Base-by-base conservation (phyloP, 2,888 invertebrate species). In the Athrips mouffetella region DNA sequence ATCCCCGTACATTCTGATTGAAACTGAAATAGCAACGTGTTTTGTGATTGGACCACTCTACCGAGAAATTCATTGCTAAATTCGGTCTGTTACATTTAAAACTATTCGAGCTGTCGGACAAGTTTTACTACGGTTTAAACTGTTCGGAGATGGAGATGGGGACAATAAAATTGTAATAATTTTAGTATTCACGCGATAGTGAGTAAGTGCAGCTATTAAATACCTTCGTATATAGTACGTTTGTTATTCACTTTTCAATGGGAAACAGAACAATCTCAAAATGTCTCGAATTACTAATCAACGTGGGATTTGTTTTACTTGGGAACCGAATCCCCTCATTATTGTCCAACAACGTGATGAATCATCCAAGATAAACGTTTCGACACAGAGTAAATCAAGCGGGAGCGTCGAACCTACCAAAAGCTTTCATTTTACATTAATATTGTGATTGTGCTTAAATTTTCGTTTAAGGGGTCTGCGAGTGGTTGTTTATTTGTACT, bases 231-330 rank as follows among this genome's bases (percentile, higher is more conserved):
- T 5, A 35, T 23, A 20, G 13, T 23, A n/a, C 21, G 4, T 44
- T 23, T 13, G 48, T 44, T 46, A 35, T 50, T 50, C 33, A 31
- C 45, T 47, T 44, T 53, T 53, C 60, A 69, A 70, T 70, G 64
- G 59, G 63, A 67, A 69, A 62, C 59, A 60, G 57, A 63, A 66
- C 70, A 69, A 72, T 62, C 62, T 63, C 62, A 55, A 65, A 64
- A 56, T 68, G 71, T 77, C 73, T 86, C 82, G 65, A 70, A 75
- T 86, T 85, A 80, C 85, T 76, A 80, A 81, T 81, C 79, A 81
- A 83, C 75, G 73, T 67, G 67, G 69, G 76, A 74, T 81, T 81
- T 82, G 76, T 85, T 80, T 83, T 76, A 76, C 73, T 76, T 75
- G 60, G 65, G 63, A 76, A 77, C 67, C 69, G 67, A 76, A 81